These are phyloP conservation scores for Sarcophaga rosellei DNA, from an alignment of 2,888 invertebrate species.

Conservation along the genomic window DNA sequence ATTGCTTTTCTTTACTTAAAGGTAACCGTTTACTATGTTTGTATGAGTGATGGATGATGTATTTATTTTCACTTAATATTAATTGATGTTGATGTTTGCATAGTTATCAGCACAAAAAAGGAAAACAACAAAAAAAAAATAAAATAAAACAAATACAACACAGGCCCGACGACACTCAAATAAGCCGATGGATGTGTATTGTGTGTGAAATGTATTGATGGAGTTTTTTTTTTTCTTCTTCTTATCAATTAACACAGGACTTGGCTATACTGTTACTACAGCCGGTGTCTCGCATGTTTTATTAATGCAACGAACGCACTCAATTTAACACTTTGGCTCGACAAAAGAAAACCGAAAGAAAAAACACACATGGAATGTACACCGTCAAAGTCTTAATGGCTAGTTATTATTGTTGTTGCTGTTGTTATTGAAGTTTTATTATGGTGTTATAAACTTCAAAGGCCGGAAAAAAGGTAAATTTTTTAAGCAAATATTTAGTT, in stretches of 20 bases:
- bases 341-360: no score
- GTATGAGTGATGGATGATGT: constrained; percentile 38
- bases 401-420: constrained; percentile 7
- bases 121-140: constrained; percentile 71
- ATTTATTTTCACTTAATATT: constrained; percentile 77
- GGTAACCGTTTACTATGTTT: constrained; percentile 45
- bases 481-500: constrained; percentile 53
- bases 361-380: no score
- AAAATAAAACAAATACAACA: constrained; percentile 71
- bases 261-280: constrained; percentile 11
- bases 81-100: constrained; percentile 79
- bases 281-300: neutral
- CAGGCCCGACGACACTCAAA: neutral
- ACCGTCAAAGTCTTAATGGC: neutral
- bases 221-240: neutral
- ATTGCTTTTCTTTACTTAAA: constrained; percentile 68
- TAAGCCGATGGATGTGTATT: no score
- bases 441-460: constrained; percentile 57
- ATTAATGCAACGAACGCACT: constrained; percentile 30
- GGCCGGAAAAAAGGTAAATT: constrained; percentile 26
- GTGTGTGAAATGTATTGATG: no score
- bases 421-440: constrained; percentile 29
- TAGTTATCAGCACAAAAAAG: constrained; percentile 66
- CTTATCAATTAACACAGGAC: constrained; percentile 10
- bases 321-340: neutral